A percentile compares a stretch with the other conserved stretches of the same genome.
phyloP scores from a whole-genome alignment of 2,797 vertebrate genomes.

The Adelosebastes latens region DNA sequence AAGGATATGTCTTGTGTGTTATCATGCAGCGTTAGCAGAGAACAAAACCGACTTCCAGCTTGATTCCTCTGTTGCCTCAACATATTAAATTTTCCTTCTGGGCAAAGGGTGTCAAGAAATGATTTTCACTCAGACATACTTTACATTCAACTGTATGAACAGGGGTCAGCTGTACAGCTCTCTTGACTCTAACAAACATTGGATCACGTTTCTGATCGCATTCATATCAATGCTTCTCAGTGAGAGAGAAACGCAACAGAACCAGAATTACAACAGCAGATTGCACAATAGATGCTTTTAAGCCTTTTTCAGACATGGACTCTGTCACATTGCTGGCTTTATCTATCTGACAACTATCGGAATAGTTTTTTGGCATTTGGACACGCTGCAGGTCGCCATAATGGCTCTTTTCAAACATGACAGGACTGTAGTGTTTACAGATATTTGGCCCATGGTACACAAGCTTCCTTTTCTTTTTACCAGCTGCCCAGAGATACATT shows the following conservation, averaged over 20 bases:
- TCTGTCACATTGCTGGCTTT: neutral
- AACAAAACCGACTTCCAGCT: conserved; percentile 15
- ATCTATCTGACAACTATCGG: neutral
- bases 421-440: neutral
- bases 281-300: conserved; percentile 9
- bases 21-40: conserved; percentile 13
- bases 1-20: conserved; percentile 32
- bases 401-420: conserved; percentile 7
- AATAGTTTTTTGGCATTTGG: neutral
- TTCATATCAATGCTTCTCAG: conserved; percentile 9
- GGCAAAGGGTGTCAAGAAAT: conserved; percentile 46
- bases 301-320: neutral
- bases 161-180: conserved; percentile 7
- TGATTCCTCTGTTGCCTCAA: neutral
- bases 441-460: neutral
- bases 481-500: neutral
- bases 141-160: conserved; percentile 7
- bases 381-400: neutral
- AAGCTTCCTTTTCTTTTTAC: neutral
- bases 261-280: conserved; percentile 1
- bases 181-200: neutral
- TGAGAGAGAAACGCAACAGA: conserved; percentile 11
- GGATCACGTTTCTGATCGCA: conserved; percentile 5
- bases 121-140: conserved; percentile 18
- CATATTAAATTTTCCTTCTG: conserved; percentile 44